Conservation (phyloP, 2,113 vertebrate species). For the Sinocyclocheilus grahami region DNA sequence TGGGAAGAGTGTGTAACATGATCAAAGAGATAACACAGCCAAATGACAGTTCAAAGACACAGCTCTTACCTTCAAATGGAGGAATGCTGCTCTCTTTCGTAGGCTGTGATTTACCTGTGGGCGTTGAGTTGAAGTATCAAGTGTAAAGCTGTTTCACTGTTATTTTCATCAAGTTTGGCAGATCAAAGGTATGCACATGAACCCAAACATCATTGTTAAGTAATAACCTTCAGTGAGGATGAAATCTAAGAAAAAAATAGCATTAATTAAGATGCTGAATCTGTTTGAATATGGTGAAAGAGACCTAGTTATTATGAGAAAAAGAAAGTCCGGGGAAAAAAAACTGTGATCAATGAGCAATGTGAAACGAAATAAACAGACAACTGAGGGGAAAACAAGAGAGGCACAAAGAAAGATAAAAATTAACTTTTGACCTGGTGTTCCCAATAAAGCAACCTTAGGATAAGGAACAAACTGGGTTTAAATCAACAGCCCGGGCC, state of each 20-base stretch:
- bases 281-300: background rate
- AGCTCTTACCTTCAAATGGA: constrained; percentile 23
- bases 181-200: constrained; percentile 4
- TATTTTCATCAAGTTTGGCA: background rate
- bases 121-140: background rate
- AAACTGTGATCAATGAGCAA: too few relatives aligned
- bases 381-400: background rate
- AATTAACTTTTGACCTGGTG: too few relatives aligned
- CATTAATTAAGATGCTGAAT: constrained; percentile 7
- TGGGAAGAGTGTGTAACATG: constrained; percentile 45
- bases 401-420: background rate
- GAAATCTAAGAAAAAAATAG: background rate
- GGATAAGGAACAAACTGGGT: too few relatives aligned
- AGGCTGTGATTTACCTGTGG: background rate
- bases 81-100: background rate
- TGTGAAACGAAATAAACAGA: background rate
- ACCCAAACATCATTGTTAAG: background rate
- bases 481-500: too few relatives aligned
- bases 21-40: constrained; percentile 47
- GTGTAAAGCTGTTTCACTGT: background rate
- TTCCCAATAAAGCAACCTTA: too few relatives aligned
- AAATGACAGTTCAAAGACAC: constrained; percentile 53
- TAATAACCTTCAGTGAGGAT: background rate
- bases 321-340: background rate
- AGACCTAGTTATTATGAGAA: constrained; percentile 11